Conservation (phyloP, 2,113 vertebrate genomes). For the Bos indicus region DNA sequence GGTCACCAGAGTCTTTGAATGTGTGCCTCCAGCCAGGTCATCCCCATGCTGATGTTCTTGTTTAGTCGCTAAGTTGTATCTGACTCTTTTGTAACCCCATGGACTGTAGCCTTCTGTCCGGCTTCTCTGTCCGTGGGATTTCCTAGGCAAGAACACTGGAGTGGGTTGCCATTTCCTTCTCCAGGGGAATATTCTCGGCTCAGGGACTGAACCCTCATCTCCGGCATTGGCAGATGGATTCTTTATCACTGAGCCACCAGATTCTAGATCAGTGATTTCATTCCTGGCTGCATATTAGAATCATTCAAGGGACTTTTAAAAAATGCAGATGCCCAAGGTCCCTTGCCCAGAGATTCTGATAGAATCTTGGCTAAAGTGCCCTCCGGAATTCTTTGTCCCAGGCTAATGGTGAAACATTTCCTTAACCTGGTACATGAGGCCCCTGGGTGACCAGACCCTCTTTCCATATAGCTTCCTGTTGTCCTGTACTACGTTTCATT, state of each 20-base stretch:
- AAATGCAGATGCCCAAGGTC: neutral
- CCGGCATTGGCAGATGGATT: neutral
- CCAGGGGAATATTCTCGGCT: neutral
- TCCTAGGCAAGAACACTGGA: neutral
- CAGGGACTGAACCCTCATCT: neutral
- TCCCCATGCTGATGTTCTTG: neutral
- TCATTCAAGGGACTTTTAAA: neutral
- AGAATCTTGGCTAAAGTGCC: neutral
- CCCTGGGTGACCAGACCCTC: neutral
- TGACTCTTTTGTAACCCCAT: neutral
- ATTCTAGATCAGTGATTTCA: neutral
- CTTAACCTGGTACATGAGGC: accelerated
- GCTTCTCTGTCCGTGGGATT: neutral
- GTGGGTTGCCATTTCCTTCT: neutral
- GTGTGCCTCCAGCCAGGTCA: accelerated
- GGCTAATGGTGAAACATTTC: neutral
- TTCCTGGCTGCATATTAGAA: neutral
- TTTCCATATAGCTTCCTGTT: accelerated
- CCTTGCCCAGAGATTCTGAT: neutral
- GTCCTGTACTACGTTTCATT: neutral
- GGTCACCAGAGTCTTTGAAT: neutral
- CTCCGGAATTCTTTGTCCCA: neutral
- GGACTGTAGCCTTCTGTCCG: neutral
- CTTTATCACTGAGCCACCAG: neutral
- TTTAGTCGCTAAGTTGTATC: neutral